Conservation (phyloP, 2,888 invertebrate genomes). For the Xylota segnis region DNA sequence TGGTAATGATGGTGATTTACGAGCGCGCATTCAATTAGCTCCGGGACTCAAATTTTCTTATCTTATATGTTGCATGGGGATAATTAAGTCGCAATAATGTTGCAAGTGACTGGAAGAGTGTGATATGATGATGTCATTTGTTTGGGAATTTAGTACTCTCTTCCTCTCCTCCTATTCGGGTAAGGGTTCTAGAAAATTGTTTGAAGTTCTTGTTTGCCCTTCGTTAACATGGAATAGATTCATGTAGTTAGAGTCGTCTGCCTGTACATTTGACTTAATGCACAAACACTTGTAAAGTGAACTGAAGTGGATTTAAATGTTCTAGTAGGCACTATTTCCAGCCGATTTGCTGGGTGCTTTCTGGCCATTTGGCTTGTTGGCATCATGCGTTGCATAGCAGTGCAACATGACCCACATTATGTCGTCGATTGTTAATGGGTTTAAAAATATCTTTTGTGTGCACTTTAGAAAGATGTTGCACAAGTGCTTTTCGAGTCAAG, state of each 20-base stretch:
- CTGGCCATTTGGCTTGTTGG: conserved; percentile 47
- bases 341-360: conserved; percentile 41
- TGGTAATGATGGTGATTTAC: conserved; percentile 33
- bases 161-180: no score
- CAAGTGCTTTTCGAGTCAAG: conserved; percentile 47
- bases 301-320: conserved; percentile 69
- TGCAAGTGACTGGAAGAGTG: conserved; percentile 22
- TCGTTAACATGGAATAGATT: not conserved
- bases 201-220: conserved; percentile 16
- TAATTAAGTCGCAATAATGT: conserved; percentile 53
- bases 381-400: conserved; percentile 11
- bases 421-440: conserved; percentile 57
- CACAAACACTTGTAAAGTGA: conserved; percentile 61
- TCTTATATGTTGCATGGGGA: conserved; percentile 31
- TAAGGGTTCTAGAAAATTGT: conserved; percentile 8
- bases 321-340: conserved; percentile 46
- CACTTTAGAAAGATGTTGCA: conserved; percentile 35
- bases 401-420: conserved; percentile 64
- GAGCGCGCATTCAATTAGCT: conserved; percentile 32
- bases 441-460: conserved; percentile 53
- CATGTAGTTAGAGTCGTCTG: conserved; percentile 1
- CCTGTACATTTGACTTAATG: conserved; percentile 54
- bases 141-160: not conserved
- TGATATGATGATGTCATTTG: conserved; percentile 38
- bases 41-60: conserved; percentile 18